These are phyloP conservation scores for Conomelus anceps DNA, from an alignment of 2,888 invertebrate species.

Conservation along the genomic window DNA sequence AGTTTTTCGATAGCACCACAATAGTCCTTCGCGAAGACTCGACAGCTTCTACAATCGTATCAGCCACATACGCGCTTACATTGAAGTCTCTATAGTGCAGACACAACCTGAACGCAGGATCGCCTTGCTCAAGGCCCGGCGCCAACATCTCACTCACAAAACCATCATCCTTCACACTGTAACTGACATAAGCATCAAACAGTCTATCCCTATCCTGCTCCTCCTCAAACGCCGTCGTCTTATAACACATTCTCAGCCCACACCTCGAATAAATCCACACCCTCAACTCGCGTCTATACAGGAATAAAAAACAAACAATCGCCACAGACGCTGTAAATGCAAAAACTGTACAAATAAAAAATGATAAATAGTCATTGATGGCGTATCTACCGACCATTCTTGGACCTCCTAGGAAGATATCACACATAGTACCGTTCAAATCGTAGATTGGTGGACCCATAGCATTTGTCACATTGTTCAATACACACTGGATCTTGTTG, in stretches of 20 bases:
- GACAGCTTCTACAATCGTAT: conserved; percentile 87
- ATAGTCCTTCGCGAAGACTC: conserved; percentile 85
- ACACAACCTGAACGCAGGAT: conserved; percentile 78
- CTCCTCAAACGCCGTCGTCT: conserved; percentile 70
- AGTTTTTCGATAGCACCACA: conserved; percentile 84
- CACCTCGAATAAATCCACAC: conserved; percentile 84
- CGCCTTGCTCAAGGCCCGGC: conserved; percentile 74
- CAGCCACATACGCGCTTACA: conserved; percentile 79
- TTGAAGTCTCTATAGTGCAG: conserved; percentile 88
- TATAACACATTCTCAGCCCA: conserved; percentile 79
- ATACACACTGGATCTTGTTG: conserved; percentile 65
- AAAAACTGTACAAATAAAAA: conserved; percentile 68
- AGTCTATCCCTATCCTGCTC: conserved; percentile 77
- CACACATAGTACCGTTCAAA: conserved; percentile 72
- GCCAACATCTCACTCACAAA: conserved; percentile 85
- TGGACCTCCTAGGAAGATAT: conserved; percentile 39
- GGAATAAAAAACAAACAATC: conserved; percentile 47
- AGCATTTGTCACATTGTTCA: conserved; percentile 64
- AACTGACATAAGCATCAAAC: conserved; percentile 93
- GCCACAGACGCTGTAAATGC: conserved; percentile 57
- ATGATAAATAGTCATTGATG: conserved; percentile 73
- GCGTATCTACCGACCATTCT: conserved; percentile 39
- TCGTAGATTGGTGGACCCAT: conserved; percentile 65
- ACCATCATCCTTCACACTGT: conserved; percentile 86
- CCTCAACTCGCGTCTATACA: conserved; percentile 71